phyloP scores from a whole-genome alignment of 2,113 vertebrate genomes.

The Bufo gargarizans region DNA sequence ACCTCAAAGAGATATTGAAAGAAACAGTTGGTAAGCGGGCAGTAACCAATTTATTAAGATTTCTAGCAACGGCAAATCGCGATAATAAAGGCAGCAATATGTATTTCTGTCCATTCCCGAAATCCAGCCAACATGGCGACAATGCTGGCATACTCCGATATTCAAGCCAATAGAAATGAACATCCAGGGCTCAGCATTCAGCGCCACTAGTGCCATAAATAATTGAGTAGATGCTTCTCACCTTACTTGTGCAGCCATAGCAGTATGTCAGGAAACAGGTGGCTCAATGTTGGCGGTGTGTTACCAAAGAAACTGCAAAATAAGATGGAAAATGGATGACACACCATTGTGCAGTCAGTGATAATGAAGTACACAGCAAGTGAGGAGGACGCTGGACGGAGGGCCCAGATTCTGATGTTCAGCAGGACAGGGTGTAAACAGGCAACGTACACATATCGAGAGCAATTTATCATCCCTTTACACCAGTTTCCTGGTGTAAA shows the following conservation, averaged over 20 bases:
- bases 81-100: too few relatives aligned
- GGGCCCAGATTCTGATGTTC: not conserved
- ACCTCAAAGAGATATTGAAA: too few relatives aligned
- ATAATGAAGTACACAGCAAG: not conserved
- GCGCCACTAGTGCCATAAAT: not conserved
- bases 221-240: not conserved
- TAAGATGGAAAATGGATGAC: slow-evolving; percentile 16
- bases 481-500: too few relatives aligned
- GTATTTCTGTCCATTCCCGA: not conserved
- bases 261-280: slow-evolving; percentile 10
- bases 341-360: not conserved
- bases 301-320: slow-evolving; percentile 21
- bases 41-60: too few relatives aligned
- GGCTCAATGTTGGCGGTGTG: not conserved
- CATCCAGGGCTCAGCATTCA: not conserved
- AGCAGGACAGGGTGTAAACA: not conserved
- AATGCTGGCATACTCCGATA: not conserved
- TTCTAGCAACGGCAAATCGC: too few relatives aligned
- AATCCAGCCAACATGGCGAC: not conserved
- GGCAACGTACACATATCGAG: too few relatives aligned
- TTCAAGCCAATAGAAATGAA: not conserved
- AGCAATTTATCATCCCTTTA: too few relatives aligned
- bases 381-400: not conserved
- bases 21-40: too few relatives aligned
- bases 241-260: slow-evolving; percentile 5